Conservation (phyloP, 1,140 invertebrate species). For the Portunus trituberculatus region DNA sequence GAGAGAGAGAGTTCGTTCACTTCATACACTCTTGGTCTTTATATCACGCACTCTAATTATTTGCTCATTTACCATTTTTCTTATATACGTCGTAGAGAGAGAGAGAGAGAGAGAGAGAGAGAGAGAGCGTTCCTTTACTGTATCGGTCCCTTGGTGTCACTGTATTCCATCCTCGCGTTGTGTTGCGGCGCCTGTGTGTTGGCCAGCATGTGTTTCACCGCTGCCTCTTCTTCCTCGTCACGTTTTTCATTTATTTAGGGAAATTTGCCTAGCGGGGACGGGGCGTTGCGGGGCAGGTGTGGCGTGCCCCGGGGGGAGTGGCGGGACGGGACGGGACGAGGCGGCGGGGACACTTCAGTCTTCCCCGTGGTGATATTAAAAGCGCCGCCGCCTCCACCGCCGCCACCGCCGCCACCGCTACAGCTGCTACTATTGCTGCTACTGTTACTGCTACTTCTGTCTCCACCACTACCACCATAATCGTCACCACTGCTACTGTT, state of each 20-base stretch:
- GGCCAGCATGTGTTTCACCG: neutral
- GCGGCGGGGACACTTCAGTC: neutral
- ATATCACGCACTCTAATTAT: too few relatives aligned
- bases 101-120: too few relatives aligned
- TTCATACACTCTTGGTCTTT: too few relatives aligned
- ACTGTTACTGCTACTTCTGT: neutral
- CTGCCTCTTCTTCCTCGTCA: neutral
- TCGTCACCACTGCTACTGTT: neutral
- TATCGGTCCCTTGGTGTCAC: neutral
- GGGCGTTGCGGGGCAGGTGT: neutral
- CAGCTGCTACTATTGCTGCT: neutral
- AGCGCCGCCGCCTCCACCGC: neutral
- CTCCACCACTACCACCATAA: neutral
- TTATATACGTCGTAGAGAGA: too few relatives aligned
- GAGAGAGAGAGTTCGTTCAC: too few relatives aligned
- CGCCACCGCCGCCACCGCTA: conserved; percentile 2
- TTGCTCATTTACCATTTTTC: too few relatives aligned
- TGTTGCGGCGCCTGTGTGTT: neutral
- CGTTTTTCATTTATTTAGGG: neutral
- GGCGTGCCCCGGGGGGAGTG: neutral
- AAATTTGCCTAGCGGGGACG: neutral
- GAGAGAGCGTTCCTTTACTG: neutral
- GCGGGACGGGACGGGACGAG: neutral
- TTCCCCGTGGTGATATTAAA: neutral
- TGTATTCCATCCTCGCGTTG: neutral